Evolutionary conservation across 2,888 invertebrate species (phyloP), one percentile per base, ranked within the genome.

Genomic region (Agonum fuliginosum): DNA sequence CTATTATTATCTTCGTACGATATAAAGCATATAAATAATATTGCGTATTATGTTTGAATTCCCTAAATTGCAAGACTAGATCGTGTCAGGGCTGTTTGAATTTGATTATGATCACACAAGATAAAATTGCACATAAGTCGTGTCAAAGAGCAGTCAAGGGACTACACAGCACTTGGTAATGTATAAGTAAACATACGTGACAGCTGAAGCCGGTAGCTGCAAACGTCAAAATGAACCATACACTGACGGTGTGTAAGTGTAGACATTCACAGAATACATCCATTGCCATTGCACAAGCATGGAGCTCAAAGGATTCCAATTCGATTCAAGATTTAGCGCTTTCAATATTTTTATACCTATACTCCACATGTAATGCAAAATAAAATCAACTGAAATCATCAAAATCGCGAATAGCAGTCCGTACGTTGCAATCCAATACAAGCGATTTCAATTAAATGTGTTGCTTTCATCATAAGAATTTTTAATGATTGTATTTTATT

Each of bases 11-110:
- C 58, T 58, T 75, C 75, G 51, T 75, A 75, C 65, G 75, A 75
- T 75, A 67, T 75, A 67, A 75, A 75, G 75, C 75, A 67, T 75
- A 75, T 34, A 75, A 75, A 75, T 51, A 65, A 75, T 75, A 67
- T 75, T 75, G 75, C 75, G 34, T 67, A 75, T 67, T 51, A 75
- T 75, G 51, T 54, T 54, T 48, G 65, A 54, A 72, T 74, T 67
- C 51, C 51, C 75, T 75, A 75, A 75, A 67, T 67, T 75, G 75
- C 75, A 75, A 58, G 73, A 67, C 67, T 75, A 75, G 46, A 54
- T 67, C 51, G 51, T 67, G 67, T 75, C 65, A 41, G 75, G 48
- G 67, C 48, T 75, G 46, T 27, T 51, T 73, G 14, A 48, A 71
- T 30, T 73, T 73, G 19, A 51, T 71, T 27, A 54, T 46, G 72